Base-by-base conservation (phyloP, 2,113 vertebrate species). In the Ivindomyrus marchei region DNA sequence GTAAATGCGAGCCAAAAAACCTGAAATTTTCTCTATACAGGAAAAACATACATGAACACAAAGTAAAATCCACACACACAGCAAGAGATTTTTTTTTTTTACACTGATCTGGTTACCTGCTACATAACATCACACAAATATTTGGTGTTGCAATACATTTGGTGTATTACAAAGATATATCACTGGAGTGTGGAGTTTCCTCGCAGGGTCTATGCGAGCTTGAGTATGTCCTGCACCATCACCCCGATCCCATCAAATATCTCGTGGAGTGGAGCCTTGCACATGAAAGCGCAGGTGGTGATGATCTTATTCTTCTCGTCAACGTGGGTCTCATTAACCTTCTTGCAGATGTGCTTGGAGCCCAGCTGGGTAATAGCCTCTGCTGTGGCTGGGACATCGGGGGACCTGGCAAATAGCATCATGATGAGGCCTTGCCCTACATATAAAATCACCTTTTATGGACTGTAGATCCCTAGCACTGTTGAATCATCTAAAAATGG, bases 281-380 rank as follows among this genome's bases (percentile, higher is more conserved):
- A 97, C 97, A 96, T 96, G 94, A 97, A 97, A n/a, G 95, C 94
- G 17, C 93, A 93, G 24, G 94, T 97, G 90, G 94, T 96, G 89
- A 96, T 94, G 90, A 96, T 94, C 91, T 96, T 96, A 93, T 96
- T 96, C 87, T 95, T 93, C 85, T 92, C 89, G 88, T 96, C 97
- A 91, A 96, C 93, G 0, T 97, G 96, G 58, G 94, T 95, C 92
- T 96, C 95, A 24, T 92, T 90, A 15, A 97, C 96, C 5, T 95
- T 92, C 92, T 95, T 95, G 88, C 93, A 96, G 91, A 97, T 31
- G 0, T 96, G 96, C 90, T 94, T 95, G 92, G 95, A 96, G 91
- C 95, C 94, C 90, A 97, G 94, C 91, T 96, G 94, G 88, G 91
- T 89, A 90, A 96, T 94, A 47, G 95, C 95, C 24, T 94, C 92